phyloP scores from a whole-genome alignment of 2,888 invertebrate species.

The Mechanitis messenoides region DNA sequence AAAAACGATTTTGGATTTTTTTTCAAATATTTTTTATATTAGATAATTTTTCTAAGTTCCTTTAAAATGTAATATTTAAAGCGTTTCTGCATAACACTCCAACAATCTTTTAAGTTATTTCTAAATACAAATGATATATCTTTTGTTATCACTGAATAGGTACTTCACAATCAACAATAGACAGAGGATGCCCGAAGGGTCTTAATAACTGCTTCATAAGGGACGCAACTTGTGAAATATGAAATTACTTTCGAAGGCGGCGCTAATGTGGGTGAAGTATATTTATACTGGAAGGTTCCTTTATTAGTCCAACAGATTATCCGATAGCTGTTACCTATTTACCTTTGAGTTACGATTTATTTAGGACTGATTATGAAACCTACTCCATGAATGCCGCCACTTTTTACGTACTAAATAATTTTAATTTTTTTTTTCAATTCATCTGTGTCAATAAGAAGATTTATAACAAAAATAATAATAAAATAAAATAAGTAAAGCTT shows the following conservation, averaged over 20 bases:
- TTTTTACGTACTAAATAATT: too few relatives aligned
- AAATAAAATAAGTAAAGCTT: too few relatives aligned
- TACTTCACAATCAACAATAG: constrained; percentile 11
- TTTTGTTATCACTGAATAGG: constrained; percentile 3
- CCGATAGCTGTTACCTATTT: constrained; percentile 26
- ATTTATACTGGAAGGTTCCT: constrained; percentile 37
- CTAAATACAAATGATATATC: neutral
- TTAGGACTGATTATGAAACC: too few relatives aligned
- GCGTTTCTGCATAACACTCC: neutral
- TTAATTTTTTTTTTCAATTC: too few relatives aligned
- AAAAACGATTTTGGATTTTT: too few relatives aligned
- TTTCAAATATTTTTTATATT: too few relatives aligned
- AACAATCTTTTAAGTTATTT: neutral
- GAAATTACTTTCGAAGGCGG: constrained; percentile 30
- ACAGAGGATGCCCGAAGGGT: constrained; percentile 8
- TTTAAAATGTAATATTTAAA: neutral
- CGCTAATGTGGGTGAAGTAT: constrained; percentile 34
- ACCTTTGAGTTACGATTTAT: neutral
- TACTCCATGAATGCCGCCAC: too few relatives aligned
- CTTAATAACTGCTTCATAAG: constrained; percentile 15
- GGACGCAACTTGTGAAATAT: constrained; percentile 19
- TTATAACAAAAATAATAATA: too few relatives aligned
- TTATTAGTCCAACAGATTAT: constrained; percentile 48
- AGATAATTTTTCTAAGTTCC: too few relatives aligned
- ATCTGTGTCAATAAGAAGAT: too few relatives aligned